Evolutionary conservation across 1,140 invertebrate species (phyloP), one percentile per base, ranked within the genome.

Genomic region (Drosophila yakuba): DNA sequence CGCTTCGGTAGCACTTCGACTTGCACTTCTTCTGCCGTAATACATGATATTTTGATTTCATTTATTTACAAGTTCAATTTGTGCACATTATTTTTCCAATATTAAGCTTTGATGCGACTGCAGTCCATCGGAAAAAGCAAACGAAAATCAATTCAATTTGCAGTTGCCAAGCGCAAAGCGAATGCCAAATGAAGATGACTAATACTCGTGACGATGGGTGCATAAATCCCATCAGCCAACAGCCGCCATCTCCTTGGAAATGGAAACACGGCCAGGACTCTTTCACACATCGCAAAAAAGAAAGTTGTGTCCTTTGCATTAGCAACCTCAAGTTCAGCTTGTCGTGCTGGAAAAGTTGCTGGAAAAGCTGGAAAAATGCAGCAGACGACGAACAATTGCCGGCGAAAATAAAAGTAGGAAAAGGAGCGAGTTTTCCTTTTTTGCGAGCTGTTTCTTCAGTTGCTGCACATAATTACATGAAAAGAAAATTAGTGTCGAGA

Each of bases 11-110:
- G 44, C 66, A 66, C 54, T 56, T 47, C 43, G 32, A 45, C 50
- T 76, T 20, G 20, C 20, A 20, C 50, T 76, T 61, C 51, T 73
- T 17, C 38, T 44, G 38, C 25, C 44, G 38, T 57, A 82, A 66
- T 73, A 83, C 79, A 73, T 79, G 71, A 83, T 79, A 83, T 88
- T 86, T 79, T 75, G 80, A 88, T 88, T 86, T 86, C 79, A 86
- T 88, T 86, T 86, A 88, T 83, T 86, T 86, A 88, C 68, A 83
- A 89, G 67, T 88, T 88, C 83, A 88, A 89, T 88, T 89, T 88
- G 76, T 89, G 73, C 76, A 76, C 72, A 88, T 88, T 89, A 83
- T 77, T 89, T 80, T 80, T 60, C 45, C 75, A 76, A 82, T 80
- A 63, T 80, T 74, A 71, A 88, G 48, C 69, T 71, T 50, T 78